Conservation (phyloP, 2,797 vertebrate species). For the Diplodus puntazzo region DNA sequence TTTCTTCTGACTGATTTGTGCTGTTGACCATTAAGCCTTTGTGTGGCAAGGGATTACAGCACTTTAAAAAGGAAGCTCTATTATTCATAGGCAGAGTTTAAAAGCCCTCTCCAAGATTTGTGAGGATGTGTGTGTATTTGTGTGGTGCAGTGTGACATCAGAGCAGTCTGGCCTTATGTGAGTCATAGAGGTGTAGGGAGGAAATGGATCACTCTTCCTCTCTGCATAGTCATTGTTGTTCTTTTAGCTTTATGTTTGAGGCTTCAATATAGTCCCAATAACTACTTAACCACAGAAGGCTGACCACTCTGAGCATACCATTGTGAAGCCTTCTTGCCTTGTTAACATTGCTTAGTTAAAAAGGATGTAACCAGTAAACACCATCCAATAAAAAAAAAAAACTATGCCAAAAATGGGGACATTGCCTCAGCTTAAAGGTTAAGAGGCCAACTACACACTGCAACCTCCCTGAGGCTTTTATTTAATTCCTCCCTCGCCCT, state of each 20-base stretch:
- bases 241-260: conserved; percentile 11
- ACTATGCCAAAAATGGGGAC: background rate
- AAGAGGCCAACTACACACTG: background rate
- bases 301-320: background rate
- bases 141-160: conserved; percentile 9
- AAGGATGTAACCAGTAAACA: background rate
- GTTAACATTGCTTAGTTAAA: background rate
- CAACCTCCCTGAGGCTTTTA: background rate
- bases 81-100: conserved; percentile 65
- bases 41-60: conserved; percentile 42
- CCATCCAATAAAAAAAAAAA: no score
- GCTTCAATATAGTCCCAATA: background rate
- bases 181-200: conserved; percentile 30
- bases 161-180: background rate
- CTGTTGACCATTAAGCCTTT: conserved; percentile 47
- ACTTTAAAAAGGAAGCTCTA: conserved; percentile 73
- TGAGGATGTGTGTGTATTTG: background rate
- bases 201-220: conserved; percentile 40
- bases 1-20: conserved; percentile 14
- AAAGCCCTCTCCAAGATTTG: conserved; percentile 40
- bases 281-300: background rate
- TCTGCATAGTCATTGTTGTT: conserved; percentile 17
- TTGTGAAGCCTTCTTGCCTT: background rate
- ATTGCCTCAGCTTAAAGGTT: background rate
- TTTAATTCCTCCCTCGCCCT: background rate